These are phyloP conservation scores for Lamellibrachia columna DNA, from an alignment of 2,888 invertebrate genomes.

Conservation along the genomic window DNA sequence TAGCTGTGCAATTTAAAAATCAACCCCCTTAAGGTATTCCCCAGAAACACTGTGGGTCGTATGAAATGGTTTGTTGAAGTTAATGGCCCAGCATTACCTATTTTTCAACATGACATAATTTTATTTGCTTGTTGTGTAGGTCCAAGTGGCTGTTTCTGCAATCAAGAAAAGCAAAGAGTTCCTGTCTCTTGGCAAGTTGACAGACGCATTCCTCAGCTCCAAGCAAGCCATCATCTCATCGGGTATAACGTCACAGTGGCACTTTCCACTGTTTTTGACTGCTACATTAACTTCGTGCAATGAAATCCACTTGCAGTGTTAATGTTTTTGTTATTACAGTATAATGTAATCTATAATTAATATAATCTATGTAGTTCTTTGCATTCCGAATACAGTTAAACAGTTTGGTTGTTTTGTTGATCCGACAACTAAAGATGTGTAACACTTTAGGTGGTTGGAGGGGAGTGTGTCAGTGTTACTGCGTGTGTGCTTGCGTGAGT, in stretches of 20 bases:
- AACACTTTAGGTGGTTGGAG: background rate
- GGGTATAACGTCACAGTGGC: slow-evolving; percentile 43
- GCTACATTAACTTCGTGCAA: background rate
- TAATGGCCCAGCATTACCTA: background rate
- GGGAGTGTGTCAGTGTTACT: too few species aligned
- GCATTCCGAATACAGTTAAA: background rate
- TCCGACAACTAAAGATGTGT: background rate
- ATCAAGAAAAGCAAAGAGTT: slow-evolving; percentile 63
- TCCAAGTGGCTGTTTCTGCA: slow-evolving; percentile 49
- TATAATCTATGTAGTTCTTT: background rate
- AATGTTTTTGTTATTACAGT: background rate
- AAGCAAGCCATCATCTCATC: slow-evolving; percentile 68
- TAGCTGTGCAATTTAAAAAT: too few species aligned
- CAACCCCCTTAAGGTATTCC: too few species aligned
- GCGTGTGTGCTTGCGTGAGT: background rate
- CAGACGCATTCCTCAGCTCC: slow-evolving; percentile 73
- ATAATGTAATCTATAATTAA: too few species aligned
- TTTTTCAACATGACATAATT: background rate
- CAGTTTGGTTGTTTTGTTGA: slow-evolving; percentile 9
- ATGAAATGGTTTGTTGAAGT: background rate
- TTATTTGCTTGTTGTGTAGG: slow-evolving; percentile 28
- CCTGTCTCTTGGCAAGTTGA: slow-evolving; percentile 70
- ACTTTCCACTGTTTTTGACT: background rate
- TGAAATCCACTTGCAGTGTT: background rate
- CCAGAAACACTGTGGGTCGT: too few species aligned